A percentile compares a stretch with the other conserved stretches of the same genome.
These are phyloP conservation scores for Nephrotoma flavescens DNA, from an alignment of 2,888 invertebrate species.

Conservation along the genomic window DNA sequence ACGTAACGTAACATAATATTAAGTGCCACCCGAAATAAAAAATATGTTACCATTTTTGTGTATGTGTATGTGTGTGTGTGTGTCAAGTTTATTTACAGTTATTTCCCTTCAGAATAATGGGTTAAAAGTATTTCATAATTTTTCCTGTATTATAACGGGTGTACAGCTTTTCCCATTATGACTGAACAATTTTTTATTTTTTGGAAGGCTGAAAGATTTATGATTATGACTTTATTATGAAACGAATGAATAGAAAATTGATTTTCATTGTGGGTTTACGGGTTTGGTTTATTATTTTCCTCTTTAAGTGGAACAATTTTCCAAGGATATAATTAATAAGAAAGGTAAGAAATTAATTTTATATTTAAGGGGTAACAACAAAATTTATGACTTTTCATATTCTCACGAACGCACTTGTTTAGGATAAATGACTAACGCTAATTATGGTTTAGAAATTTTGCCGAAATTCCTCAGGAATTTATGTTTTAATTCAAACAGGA, in stretches of 20 bases:
- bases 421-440: background rate
- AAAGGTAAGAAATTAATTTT: background rate
- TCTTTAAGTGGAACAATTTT: background rate
- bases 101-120: background rate
- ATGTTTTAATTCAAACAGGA: no score
- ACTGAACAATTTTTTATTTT: background rate
- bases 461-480: background rate
- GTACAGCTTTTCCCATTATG: background rate
- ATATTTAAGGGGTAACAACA: background rate
- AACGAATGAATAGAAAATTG: background rate
- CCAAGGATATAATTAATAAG: background rate
- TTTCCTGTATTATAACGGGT: background rate
- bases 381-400: background rate
- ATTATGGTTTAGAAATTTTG: background rate
- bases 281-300: background rate
- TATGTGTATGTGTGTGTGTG: background rate
- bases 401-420: background rate
- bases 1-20: background rate
- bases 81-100: background rate
- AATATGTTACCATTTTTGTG: background rate
- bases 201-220: background rate
- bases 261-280: background rate
- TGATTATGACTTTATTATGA: background rate
- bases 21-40: background rate
- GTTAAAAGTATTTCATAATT: background rate